Percentiles rank a stretch among this genome's conserved stretches.
phyloP scores from a whole-genome alignment of 2,113 vertebrate species.

The Forbesichthys papilliferus region DNA sequence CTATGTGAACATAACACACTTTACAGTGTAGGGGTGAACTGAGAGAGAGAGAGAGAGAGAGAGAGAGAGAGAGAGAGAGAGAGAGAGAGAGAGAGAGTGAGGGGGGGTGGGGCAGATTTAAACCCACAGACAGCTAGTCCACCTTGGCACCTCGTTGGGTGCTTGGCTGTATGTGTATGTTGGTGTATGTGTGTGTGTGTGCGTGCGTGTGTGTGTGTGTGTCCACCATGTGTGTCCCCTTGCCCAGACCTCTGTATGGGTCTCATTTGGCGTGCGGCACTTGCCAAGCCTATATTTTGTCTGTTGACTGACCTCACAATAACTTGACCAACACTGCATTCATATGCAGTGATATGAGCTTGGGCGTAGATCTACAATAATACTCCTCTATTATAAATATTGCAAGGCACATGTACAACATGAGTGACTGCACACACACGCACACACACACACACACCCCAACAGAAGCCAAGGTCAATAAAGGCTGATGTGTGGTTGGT shows the following conservation, averaged over 20 bases:
- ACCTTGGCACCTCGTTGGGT: conserved; percentile 2
- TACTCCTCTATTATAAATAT: no score
- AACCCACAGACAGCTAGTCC: neutral
- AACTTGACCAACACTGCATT: conserved; percentile 5
- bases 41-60: no score
- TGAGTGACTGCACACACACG: conserved; percentile 15
- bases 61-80: no score
- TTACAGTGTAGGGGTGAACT: no score
- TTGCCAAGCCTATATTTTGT: conserved; percentile 7
- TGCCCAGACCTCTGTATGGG: conserved; percentile 6
- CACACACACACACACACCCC: conserved; percentile 28
- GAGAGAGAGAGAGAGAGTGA: no score
- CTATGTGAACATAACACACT: no score
- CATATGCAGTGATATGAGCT: neutral
- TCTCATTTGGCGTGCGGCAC: conserved; percentile 10
- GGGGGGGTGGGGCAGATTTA: neutral
- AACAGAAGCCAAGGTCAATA: conserved; percentile 34
- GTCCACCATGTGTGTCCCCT: conserved; percentile 20
- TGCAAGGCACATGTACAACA: conserved; percentile 5
- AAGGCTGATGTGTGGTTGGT: conserved; percentile 22
- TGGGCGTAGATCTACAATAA: no score
- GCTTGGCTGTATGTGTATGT: conserved; percentile 6
- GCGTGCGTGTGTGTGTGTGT: conserved; percentile 17
- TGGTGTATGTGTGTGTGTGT: conserved; percentile 5
- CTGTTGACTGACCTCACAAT: conserved; percentile 6